Percentiles rank a stretch among this genome's conserved stretches.
phyloP scores from a whole-genome alignment of 1,140 invertebrate genomes.

The Nephila pilipes region DNA sequence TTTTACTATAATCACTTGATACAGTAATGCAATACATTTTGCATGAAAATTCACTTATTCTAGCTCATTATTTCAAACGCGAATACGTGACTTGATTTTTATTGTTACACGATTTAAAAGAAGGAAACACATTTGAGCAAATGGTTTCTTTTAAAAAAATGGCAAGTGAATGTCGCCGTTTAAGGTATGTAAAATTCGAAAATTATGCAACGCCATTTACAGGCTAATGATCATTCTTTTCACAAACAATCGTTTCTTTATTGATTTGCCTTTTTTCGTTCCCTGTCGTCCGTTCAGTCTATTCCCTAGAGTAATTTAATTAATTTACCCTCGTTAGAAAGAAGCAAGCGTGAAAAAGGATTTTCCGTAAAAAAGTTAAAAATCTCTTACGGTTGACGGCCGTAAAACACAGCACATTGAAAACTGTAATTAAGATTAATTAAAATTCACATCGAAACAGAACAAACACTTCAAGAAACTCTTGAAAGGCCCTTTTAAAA shows the following conservation, averaged over 20 bases:
- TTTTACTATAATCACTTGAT: no score
- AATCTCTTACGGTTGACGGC: not conserved
- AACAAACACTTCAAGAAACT: conserved; percentile 56
- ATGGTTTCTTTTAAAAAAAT: not conserved
- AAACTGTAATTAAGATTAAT: conserved; percentile 64
- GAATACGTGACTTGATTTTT: no score
- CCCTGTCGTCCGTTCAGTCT: not conserved
- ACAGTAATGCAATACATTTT: no score
- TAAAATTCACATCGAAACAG: conserved; percentile 50
- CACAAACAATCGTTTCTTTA: not conserved
- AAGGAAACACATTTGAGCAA: not conserved
- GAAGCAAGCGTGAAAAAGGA: conserved; percentile 15
- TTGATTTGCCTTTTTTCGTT: not conserved
- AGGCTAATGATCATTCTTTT: not conserved
- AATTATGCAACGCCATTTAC: conserved; percentile 10
- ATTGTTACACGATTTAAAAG: no score
- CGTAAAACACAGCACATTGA: not conserved
- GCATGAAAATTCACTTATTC: no score
- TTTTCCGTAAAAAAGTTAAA: not conserved
- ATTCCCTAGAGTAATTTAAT: conserved; percentile 43
- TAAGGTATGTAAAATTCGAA: not conserved
- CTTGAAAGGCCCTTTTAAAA: not conserved
- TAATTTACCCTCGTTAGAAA: conserved; percentile 26
- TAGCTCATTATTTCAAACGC: no score
- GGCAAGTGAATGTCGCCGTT: not conserved